A percentile compares a stretch with the other conserved stretches of the same genome.
Evolutionary conservation across 2,113 vertebrate species (phyloP).

Genomic region (Solea solea): DNA sequence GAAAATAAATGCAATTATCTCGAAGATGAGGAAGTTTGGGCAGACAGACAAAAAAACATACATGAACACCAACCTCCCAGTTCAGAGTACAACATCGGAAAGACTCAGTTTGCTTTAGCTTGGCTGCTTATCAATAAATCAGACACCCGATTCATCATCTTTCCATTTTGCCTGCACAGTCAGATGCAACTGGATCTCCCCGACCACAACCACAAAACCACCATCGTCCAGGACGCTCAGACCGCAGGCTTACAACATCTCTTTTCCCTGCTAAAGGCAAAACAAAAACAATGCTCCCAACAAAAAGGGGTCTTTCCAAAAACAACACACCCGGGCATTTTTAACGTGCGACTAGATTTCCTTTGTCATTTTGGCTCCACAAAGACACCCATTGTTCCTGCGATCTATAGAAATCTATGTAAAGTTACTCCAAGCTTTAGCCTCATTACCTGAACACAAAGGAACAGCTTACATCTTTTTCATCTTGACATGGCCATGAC

Average conservation of each 20-base stretch:
- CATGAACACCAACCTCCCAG: slow-evolving; percentile 38
- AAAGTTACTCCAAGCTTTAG: slow-evolving; percentile 30
- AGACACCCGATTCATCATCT: slow-evolving; percentile 56
- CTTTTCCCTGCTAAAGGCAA: slow-evolving; percentile 55
- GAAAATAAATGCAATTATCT: slow-evolving; percentile 9
- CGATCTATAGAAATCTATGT: slow-evolving; percentile 19
- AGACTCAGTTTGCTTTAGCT: slow-evolving; percentile 32
- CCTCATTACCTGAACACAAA: slow-evolving; percentile 43
- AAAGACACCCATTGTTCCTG: slow-evolving; percentile 54
- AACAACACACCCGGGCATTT: slow-evolving; percentile 19
- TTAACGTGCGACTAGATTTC: slow-evolving; percentile 26
- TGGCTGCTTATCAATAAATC: slow-evolving; percentile 41
- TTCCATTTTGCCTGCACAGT: slow-evolving; percentile 34
- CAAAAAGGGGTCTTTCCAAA: slow-evolving; percentile 36
- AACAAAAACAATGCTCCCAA: slow-evolving; percentile 27
- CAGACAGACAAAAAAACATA: slow-evolving; percentile 32
- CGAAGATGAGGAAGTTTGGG: slow-evolving; percentile 15
- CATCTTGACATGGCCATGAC: slow-evolving; percentile 21
- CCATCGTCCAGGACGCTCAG: slow-evolving; percentile 39
- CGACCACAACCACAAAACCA: slow-evolving; percentile 46
- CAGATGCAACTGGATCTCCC: slow-evolving; percentile 30
- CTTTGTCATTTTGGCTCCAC: slow-evolving; percentile 38
- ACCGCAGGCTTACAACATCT: slow-evolving; percentile 59
- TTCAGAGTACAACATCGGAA: slow-evolving; percentile 45
- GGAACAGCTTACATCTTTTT: slow-evolving; percentile 34